Evolutionary conservation across 2,113 vertebrate genomes (phyloP), one percentile per base, ranked within the genome.

Genomic region (Forbesichthys agassizii): DNA sequence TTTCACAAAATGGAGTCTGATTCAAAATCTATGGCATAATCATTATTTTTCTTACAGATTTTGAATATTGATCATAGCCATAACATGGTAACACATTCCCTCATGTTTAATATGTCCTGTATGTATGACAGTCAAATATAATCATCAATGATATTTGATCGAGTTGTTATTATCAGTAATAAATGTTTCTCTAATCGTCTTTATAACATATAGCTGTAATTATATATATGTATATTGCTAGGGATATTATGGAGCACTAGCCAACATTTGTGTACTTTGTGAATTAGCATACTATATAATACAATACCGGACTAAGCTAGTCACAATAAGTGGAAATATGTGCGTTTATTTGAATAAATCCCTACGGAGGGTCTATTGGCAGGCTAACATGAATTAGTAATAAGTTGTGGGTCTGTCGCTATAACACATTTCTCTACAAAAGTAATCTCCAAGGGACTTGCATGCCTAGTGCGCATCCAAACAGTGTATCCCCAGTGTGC

Each of bases 311-410:
- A 68, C 53, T 54, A 46, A 48, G 61, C 64, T 6, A 11, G 62
- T 64, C 71, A 77, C 82, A 73, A 85, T 82, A 77, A 78, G 64
- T 62, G 74, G 68, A 75, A 57, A 75, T 80, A 69, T 74, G 64
- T 61, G 54, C 69, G 61, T 69, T 79, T 84, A 69, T 82, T 80
- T 79, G 11, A 1, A 78, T 79, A 79, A 75, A 78, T 82, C 78
- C 64, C 74, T 2, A 10, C 27, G 66, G 79, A 75, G 52, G 68
- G 69, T 75, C 64, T 65, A 78, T 81, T 70, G 80, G 73, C 63
- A 58, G 58, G 48, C 54, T 74, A 71, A 36, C 73, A 61, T 67
- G 51, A 60, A 67, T 80, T 74, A 61, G 33, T 49, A 20, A 55
- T 18, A 7, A 18, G 54, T 55, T n/a, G 13, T 8, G 58, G 68